Conservation (phyloP, 2,113 vertebrate genomes). For the Mustela lutreola region DNA sequence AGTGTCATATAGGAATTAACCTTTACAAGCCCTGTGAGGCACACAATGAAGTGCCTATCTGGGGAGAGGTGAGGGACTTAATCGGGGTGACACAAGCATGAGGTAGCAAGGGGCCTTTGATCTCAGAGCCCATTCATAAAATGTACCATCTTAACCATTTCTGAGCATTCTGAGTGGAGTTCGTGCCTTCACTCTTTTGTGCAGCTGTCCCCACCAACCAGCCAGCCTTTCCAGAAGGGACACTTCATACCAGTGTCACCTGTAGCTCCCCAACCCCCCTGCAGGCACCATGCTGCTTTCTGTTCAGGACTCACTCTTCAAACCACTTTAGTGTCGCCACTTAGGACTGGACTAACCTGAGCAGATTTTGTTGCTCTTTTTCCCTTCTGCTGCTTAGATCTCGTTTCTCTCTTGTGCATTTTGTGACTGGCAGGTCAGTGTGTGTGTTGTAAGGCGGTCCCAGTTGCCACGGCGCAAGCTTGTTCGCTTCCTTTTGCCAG, state of each 20-base stretch:
- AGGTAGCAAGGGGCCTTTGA: background rate
- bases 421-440: too few species aligned
- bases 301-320: background rate
- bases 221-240: background rate
- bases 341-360: background rate
- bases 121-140: background rate
- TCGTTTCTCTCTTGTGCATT: rapidly evolving
- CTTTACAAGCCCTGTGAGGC: background rate
- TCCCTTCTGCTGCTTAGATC: rapidly evolving
- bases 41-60: background rate
- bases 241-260: background rate
- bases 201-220: background rate
- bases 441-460: background rate
- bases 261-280: too few species aligned
- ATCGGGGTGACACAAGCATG: background rate
- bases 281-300: background rate
- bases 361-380: rapidly evolving
- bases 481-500: background rate
- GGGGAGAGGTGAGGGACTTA: background rate
- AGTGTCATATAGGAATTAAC: background rate
- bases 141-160: background rate
- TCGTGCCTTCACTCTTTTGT: rapidly evolving
- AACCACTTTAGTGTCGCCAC: background rate
- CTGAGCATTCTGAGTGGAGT: rapidly evolving
- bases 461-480: background rate